Evolutionary conservation across 2,113 vertebrate genomes (phyloP).

Genomic region (Scortum barcoo): DNA sequence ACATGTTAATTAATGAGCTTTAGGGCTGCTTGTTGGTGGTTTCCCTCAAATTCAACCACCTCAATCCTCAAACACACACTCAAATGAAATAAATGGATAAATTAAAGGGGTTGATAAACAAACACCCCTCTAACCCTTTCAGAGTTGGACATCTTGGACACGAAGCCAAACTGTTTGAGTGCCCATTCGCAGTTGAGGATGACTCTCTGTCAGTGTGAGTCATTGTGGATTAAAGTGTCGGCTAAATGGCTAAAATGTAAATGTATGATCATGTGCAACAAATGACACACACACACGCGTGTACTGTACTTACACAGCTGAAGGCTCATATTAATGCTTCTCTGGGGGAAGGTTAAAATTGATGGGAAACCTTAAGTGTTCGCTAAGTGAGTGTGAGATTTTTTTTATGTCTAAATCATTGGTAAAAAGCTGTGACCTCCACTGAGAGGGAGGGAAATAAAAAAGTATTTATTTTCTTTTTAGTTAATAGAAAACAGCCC

Average conservation of each 20-base stretch:
- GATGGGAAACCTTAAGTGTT: constrained; percentile 13
- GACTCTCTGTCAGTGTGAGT: not conserved
- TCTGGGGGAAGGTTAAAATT: constrained; percentile 15
- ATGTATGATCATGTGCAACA: not conserved
- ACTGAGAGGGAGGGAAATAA: not conserved
- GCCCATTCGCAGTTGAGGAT: constrained; percentile 27
- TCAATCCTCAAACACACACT: too few relatives aligned
- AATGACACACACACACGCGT: constrained; percentile 10
- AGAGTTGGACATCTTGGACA: too few relatives aligned
- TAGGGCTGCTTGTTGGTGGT: too few relatives aligned
- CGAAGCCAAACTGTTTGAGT: constrained; percentile 3
- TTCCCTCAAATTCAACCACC: too few relatives aligned
- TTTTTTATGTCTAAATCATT: constrained; percentile 28
- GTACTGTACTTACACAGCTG: not conserved
- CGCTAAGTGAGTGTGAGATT: not conserved
- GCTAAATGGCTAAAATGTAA: constrained; percentile 17
- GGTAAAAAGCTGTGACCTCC: constrained; percentile 14
- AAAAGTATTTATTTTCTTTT: not conserved
- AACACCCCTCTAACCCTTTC: not conserved
- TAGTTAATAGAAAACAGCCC: not conserved
- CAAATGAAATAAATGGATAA: too few relatives aligned
- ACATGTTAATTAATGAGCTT: too few relatives aligned
- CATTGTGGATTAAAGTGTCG: not conserved
- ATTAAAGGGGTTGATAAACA: not conserved
- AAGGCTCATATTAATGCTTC: constrained; percentile 26